These are phyloP conservation scores for Drosophila robusta DNA, from an alignment of 2,888 invertebrate species.

Conservation along the genomic window DNA sequence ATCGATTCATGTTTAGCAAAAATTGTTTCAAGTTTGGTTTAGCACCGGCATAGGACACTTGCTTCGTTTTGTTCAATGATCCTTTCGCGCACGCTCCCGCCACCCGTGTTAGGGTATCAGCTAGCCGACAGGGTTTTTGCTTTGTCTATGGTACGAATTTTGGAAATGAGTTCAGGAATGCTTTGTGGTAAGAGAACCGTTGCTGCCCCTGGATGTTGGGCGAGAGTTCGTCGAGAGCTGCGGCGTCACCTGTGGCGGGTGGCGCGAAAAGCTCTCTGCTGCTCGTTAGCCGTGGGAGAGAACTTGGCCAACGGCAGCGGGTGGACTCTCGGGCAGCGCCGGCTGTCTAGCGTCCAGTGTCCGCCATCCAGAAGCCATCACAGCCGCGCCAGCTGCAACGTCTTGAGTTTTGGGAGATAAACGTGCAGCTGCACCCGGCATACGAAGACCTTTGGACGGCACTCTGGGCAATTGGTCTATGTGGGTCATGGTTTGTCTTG, in stretches of 20 bases:
- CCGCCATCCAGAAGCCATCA: background rate
- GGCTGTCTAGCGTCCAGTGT: constrained; percentile 19
- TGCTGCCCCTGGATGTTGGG: constrained; percentile 10
- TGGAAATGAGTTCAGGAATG: constrained; percentile 78
- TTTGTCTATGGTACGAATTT: constrained; percentile 68
- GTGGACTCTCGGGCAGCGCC: constrained; percentile 21
- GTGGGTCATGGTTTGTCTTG: constrained; percentile 77
- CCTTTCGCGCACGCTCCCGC: constrained; percentile 24
- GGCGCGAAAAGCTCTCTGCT: background rate
- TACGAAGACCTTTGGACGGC: constrained; percentile 2
- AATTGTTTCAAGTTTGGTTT: constrained; percentile 73
- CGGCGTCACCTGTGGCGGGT: constrained; percentile 60
- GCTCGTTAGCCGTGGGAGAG: constrained; percentile 67
- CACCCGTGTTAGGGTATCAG: constrained; percentile 1
- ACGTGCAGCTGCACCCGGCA: constrained; percentile 5
- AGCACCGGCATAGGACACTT: constrained; percentile 85
- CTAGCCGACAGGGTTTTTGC: constrained; percentile 11
- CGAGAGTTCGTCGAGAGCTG: constrained; percentile 10
- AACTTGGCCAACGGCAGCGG: constrained; percentile 55
- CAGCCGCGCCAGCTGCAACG: constrained; percentile 1
- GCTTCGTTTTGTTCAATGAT: constrained; percentile 74
- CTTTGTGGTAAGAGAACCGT: constrained; percentile 57
- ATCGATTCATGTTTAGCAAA: constrained; percentile 55
- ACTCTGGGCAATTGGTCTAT: constrained; percentile 64
- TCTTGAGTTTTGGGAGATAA: constrained; percentile 68